These are phyloP conservation scores for Condylura cristata DNA, from an alignment of 2,113 vertebrate genomes.

Conservation along the genomic window DNA sequence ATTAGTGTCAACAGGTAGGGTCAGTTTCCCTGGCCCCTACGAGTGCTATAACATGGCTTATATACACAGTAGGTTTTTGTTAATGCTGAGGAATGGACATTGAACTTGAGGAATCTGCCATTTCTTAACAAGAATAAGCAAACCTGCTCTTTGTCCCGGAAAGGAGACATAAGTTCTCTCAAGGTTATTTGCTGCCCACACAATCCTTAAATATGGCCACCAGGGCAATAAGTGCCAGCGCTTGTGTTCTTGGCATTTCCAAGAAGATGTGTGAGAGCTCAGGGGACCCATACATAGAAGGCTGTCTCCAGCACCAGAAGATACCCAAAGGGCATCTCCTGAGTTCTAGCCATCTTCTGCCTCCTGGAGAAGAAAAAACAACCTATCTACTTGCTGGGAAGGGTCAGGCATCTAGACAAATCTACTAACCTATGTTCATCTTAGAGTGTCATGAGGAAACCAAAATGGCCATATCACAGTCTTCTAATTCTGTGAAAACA, in stretches of 20 bases:
- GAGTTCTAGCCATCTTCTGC: background rate
- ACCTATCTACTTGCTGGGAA: background rate
- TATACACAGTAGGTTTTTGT: background rate
- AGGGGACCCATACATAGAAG: background rate
- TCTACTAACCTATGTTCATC: background rate
- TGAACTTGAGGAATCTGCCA: background rate
- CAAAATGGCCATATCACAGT: background rate
- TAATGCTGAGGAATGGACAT: background rate
- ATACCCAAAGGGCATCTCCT: background rate
- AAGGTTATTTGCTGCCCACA: background rate
- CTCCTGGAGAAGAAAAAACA: background rate
- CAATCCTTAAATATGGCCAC: background rate
- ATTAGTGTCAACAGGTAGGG: background rate
- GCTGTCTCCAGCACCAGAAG: background rate
- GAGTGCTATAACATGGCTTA: background rate
- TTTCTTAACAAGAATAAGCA: background rate
- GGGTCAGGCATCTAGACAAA: background rate
- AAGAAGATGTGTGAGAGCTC: background rate
- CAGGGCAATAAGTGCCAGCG: background rate
- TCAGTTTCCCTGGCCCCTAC: background rate
- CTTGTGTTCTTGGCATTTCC: background rate
- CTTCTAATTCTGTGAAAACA: background rate
- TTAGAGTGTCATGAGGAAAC: background rate
- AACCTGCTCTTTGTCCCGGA: background rate
- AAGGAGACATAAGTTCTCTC: background rate